Evolutionary conservation across 2,113 vertebrate genomes (phyloP), one percentile per base, ranked within the genome.

Genomic region (Proterorhinus semilunaris): DNA sequence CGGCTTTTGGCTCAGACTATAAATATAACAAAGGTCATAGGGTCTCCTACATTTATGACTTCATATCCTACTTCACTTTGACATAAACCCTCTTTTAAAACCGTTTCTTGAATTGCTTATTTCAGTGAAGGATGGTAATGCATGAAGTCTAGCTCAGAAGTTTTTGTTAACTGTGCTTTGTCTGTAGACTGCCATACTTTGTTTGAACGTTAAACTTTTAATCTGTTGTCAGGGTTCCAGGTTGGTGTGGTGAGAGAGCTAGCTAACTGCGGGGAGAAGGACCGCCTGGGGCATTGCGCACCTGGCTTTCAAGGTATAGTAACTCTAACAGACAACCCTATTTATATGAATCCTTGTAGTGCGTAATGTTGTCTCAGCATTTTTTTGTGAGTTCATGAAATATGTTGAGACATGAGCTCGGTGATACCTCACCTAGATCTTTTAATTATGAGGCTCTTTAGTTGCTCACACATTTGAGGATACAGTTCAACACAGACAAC

Each of bases 241-340:
- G 91, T 93, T 90, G 88, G 90, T 88, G 86, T 83, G 72, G 87
- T 81, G 75, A 88, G 65, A 85, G 87, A 87, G 87, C 82, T 83
- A 86, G 85, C 83, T 88, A 82, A 83, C 83, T 86, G 81, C 72
- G 69, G 75, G 84, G 76, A 84, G 84, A 78, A 72, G 83, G 86
- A 85, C 86, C 75, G 79, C 87, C 90, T 87, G 79, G 84, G 85
- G 74, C 84, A 71, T 78, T 45, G 75, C 63, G 86, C 88, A 83
- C 89, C 88, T 79, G 82, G 84, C 75, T 88, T 73, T 89, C 68
- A 86, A 91, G 92, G 92, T 92, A 88, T 45, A 75, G 68, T 5
- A 11, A 45, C 7, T 44, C 0, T 16, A 63, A 72, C n/a, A 36
- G 42, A 10, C 44, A 8, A 27, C 6, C 58, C 66, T 43, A 13